Evolutionary conservation across 1,140 invertebrate species (phyloP).

Genomic region (Drosophila parvula): DNA sequence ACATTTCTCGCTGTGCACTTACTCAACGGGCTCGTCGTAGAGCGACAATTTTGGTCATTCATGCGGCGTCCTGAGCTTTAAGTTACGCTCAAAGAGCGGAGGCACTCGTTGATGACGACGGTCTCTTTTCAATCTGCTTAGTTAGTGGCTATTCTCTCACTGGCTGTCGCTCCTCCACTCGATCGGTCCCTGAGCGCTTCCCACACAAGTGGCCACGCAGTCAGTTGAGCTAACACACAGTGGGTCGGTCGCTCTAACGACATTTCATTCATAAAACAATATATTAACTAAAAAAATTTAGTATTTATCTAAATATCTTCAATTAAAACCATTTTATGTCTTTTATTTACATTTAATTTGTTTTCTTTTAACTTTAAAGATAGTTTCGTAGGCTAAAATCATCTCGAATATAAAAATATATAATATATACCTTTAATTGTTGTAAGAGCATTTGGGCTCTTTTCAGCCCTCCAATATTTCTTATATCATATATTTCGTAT

Average conservation of each 20-base stretch:
- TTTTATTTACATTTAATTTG: too few species aligned
- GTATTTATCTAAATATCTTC: too few species aligned
- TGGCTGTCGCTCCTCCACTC: slow-evolving; percentile 1
- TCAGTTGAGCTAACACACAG: slow-evolving; percentile 5
- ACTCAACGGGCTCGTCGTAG: slow-evolving; percentile 5
- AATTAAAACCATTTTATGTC: too few species aligned
- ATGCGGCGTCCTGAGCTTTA: slow-evolving; percentile 19
- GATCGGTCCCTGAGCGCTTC: slow-evolving; percentile 23
- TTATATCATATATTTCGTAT: too few species aligned
- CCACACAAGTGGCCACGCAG: slow-evolving; percentile 25
- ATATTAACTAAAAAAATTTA: too few species aligned
- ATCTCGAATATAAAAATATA: too few species aligned
- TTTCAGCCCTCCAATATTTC: too few species aligned
- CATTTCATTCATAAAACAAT: too few species aligned
- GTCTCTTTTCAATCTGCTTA: slow-evolving; percentile 4
- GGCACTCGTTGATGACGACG: neutral
- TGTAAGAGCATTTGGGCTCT: too few species aligned
- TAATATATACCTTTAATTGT: too few species aligned
- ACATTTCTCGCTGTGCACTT: slow-evolving; percentile 17
- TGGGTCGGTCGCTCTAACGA: neutral
- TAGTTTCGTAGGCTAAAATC: too few species aligned
- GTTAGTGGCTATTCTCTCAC: slow-evolving; percentile 1
- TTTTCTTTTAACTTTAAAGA: too few species aligned
- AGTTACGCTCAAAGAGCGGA: slow-evolving; percentile 17
- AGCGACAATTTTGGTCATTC: slow-evolving; percentile 59